Evolutionary conservation across 2,113 vertebrate genomes (phyloP).

Genomic region (Entosphenus tridentatus): DNA sequence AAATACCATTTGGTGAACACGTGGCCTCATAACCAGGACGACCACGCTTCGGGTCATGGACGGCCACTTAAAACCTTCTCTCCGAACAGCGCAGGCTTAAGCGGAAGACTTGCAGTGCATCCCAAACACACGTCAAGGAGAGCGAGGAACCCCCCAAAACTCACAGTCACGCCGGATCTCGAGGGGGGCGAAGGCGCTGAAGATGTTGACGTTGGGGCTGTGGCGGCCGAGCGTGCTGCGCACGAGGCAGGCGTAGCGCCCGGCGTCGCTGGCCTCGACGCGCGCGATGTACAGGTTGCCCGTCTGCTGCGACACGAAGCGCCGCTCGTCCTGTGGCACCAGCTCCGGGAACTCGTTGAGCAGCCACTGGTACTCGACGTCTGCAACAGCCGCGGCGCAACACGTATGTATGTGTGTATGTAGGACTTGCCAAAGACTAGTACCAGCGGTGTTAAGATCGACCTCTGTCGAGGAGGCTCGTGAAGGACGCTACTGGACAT

Average conservation of each 20-base stretch:
- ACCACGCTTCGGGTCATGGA: too few species aligned
- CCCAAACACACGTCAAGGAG: too few species aligned
- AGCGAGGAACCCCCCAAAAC: neutral
- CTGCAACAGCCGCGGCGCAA: neutral
- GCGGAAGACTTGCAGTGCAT: too few species aligned
- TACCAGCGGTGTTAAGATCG: too few species aligned
- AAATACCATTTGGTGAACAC: too few species aligned
- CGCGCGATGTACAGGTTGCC: constrained; percentile 94
- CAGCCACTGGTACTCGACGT: constrained; percentile 54
- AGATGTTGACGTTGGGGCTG: neutral
- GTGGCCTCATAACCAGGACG: too few species aligned
- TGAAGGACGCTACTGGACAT: too few species aligned
- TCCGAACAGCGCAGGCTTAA: too few species aligned
- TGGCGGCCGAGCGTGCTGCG: constrained; percentile 31
- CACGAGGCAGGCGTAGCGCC: constrained; percentile 89
- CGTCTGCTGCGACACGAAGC: constrained; percentile 70
- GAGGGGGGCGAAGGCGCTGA: neutral
- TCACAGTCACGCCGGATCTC: neutral
- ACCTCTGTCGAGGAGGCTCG: too few species aligned
- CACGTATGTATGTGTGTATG: too few species aligned
- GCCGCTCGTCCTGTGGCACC: constrained; percentile 56
- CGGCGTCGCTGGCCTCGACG: constrained; percentile 54
- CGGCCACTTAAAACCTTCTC: too few species aligned
- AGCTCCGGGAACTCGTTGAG: constrained; percentile 90
- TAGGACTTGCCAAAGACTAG: too few species aligned